Base-by-base conservation (phyloP, 1,140 invertebrate genomes). In the Latrodectus geometricus region DNA sequence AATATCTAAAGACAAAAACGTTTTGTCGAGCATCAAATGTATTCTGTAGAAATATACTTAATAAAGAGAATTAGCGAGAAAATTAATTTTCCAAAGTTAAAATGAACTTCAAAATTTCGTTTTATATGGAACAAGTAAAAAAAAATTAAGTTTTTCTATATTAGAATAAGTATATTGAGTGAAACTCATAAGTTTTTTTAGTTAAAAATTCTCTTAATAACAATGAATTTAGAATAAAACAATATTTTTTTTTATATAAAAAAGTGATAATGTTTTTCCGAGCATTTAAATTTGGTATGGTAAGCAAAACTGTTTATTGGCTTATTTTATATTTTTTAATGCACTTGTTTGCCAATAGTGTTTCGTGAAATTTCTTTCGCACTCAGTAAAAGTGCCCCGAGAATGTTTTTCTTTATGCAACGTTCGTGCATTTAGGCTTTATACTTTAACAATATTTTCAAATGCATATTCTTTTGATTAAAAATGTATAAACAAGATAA, bases 301-400 rank as follows among this genome's bases (percentile, higher is more conserved):
- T 72, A 75, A 84, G 82, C 76, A 75, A 84, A 68, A 84, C n/a
- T n/a, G 73, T 84, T 84, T 84, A 84, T 84, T 84, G 82, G 82
- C 82, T 84, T 79, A 75, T 66, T 75, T 84, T 84, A 75, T 50
- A 49, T 70, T 84, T 84, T 84, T 74, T 61, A 70, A 83, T 74
- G 61, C 65, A 9, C 21, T 9, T 69, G 68, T 20, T 17, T 61
- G 17, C 2, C 54, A 17, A 61, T 8, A 61, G 11, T 61, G 0
- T 61, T 61, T 1, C 5, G 35, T 35, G 5, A 35, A 35, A 35
- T 3, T 35, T 35, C 5, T 35, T 5, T 35, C 35, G 35, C 35
- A 5, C 35, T 5, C 1, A 1, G 5, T 35, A 35, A 35, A 35
- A 35, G 5, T 35, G 5, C 35, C 35, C 5, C 35, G 35, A 35